Evolutionary conservation across 23 tunicate species (phyloP).

Genomic region (Trididemnum miniatum): DNA sequence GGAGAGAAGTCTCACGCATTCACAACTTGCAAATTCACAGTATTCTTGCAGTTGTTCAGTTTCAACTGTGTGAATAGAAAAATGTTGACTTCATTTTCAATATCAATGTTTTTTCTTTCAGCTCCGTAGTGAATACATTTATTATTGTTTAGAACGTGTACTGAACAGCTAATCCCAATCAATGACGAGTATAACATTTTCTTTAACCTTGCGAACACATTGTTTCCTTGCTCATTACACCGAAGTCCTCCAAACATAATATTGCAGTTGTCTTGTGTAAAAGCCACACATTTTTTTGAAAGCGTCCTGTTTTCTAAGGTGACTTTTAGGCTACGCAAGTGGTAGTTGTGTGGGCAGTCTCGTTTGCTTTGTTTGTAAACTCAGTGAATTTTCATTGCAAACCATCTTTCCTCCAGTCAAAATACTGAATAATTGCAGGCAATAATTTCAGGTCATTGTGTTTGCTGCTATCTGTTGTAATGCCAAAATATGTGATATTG

Average conservation of each 20-base stretch:
- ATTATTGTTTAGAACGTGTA: slow-evolving; percentile 29
- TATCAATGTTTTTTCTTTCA: slow-evolving; percentile 39
- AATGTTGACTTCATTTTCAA: slow-evolving; percentile 38
- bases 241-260: slow-evolving; percentile 37
- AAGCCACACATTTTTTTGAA: slow-evolving; percentile 30
- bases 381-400: slow-evolving; percentile 38
- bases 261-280: slow-evolving; percentile 49
- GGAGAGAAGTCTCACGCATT: slow-evolving; percentile 36
- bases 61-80: slow-evolving; percentile 38
- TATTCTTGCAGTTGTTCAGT: slow-evolving; percentile 37
- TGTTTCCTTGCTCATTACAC: slow-evolving; percentile 51
- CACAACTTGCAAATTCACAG: slow-evolving; percentile 39
- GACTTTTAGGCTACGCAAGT: slow-evolving; percentile 11
- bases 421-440: slow-evolving; percentile 36
- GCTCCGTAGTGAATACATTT: slow-evolving; percentile 22
- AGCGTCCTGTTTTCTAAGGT: slow-evolving; percentile 25
- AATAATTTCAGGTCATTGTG: slow-evolving; percentile 34
- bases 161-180: slow-evolving; percentile 36
- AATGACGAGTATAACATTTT: slow-evolving; percentile 21
- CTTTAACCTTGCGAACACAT: slow-evolving; percentile 37
- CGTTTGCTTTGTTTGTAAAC: slow-evolving; percentile 41
- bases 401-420: slow-evolving; percentile 49
- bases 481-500: slow-evolving; percentile 31
- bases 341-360: slow-evolving; percentile 44
- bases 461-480: slow-evolving; percentile 49